Base-by-base conservation (phyloP, 2,113 vertebrate genomes). In the Tautogolabrus adspersus region DNA sequence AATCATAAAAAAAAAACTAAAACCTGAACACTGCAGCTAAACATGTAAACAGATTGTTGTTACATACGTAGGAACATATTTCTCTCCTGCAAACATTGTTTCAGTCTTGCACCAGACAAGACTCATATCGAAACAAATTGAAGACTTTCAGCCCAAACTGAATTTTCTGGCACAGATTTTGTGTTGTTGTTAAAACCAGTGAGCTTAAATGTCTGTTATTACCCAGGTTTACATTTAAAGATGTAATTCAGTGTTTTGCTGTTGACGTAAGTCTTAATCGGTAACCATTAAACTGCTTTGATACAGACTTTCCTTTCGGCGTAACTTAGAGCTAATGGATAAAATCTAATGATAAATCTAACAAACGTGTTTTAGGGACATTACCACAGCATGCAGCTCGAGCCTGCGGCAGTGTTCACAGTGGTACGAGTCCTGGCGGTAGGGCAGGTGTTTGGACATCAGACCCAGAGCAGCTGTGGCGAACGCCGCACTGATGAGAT, bases 371-470 rank as follows among this genome's bases (percentile, higher is more conserved):
- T 15, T 18, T 26, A 47, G 51, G 44, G 44, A 52, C 46, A 42
- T 74, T 94, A 95, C 94, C 94, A 95, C 93, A 6, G 94, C 88
- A 2, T 92, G 93, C 3, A 92, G 89, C 87, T 95, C 94, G 86
- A 95, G 89, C 18, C 79, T 74, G 34, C 88, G 88, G 86, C 94
- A 95, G 91, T 95, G 94, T 70, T 95, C 94, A 37, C 94, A 95
- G 91, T 95, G 94, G 87, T 95, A 95, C 0, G 94, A 94, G 86
- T 95, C 93, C 86, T 95, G 94, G 10, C 93, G 90, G 80, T 95
- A 95, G 0, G 94, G 94, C 10, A 95, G 92, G 84, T 95, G 94
- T 70, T 94, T 93, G 79, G 94, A 95, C 88, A 95, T 94, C 23
- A 95, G 90, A 44, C 93, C 94, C 72, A 95, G 88, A 18, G 93